Evolutionary conservation across 2,113 vertebrate genomes (phyloP).

Genomic region (Hypomesus transpacificus): DNA sequence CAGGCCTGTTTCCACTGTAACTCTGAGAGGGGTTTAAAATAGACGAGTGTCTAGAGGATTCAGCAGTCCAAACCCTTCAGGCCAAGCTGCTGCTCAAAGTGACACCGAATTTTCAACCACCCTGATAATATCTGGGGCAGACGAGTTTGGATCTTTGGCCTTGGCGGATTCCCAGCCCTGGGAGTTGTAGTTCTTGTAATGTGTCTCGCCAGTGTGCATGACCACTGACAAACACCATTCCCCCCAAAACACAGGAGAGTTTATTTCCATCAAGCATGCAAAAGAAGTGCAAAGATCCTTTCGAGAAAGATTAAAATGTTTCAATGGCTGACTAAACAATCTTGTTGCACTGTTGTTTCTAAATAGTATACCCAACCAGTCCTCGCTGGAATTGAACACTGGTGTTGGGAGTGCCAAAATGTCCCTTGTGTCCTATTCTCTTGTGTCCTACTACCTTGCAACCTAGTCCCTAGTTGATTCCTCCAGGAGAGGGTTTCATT

Average conservation of each 20-base stretch:
- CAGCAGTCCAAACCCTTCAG: not conserved
- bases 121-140: not conserved
- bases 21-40: conserved; percentile 31
- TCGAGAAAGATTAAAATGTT: conserved; percentile 20
- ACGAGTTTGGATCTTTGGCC: not conserved
- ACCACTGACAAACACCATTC: conserved; percentile 7
- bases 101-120: not conserved
- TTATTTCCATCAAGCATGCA: conserved; percentile 40
- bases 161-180: not conserved
- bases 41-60: conserved; percentile 43
- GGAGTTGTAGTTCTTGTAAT: not conserved
- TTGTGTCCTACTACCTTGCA: not conserved
- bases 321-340: conserved; percentile 43
- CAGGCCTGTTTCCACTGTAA: conserved; percentile 28
- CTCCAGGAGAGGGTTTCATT: too few relatives aligned
- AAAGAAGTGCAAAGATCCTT: conserved; percentile 14
- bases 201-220: not conserved
- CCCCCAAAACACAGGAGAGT: conserved; percentile 2
- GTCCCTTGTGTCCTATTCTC: conserved; percentile 1
- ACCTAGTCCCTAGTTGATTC: not conserved
- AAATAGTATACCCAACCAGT: conserved; percentile 29
- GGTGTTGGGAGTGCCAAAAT: not conserved
- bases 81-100: not conserved
- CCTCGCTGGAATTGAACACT: not conserved
- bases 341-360: conserved; percentile 31